phyloP scores from a whole-genome alignment of 2,888 invertebrate genomes.

The Protophormia terraenovae region DNA sequence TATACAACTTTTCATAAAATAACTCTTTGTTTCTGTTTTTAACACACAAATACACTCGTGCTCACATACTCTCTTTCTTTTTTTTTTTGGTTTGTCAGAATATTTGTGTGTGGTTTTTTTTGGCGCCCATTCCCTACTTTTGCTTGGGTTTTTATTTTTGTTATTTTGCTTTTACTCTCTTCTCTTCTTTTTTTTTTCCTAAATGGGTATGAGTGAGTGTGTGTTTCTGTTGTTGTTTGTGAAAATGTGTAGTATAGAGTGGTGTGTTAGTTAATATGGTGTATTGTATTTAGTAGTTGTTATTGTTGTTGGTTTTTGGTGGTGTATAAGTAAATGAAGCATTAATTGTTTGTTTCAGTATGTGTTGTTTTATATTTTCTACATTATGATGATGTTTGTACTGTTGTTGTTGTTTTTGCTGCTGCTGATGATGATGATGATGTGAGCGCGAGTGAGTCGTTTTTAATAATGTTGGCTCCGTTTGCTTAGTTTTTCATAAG shows the following conservation, averaged over 20 bases:
- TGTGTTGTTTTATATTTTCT: slow-evolving; percentile 19
- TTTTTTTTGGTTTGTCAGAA: slow-evolving; percentile 32
- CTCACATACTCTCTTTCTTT: neutral
- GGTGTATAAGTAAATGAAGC: slow-evolving; percentile 58
- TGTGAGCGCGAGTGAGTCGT: slow-evolving; percentile 41
- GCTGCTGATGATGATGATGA: slow-evolving; percentile 12
- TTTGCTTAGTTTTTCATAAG: slow-evolving; percentile 68
- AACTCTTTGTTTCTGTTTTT: slow-evolving; percentile 7
- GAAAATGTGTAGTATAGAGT: slow-evolving; percentile 32
- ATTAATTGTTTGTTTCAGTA: slow-evolving; percentile 56
- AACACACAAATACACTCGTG: neutral
- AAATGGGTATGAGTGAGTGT: slow-evolving; percentile 2
- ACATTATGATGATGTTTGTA: slow-evolving; percentile 49
- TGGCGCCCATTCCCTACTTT: slow-evolving; percentile 67
- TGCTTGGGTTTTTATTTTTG: neutral
- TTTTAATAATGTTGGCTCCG: slow-evolving; percentile 66
- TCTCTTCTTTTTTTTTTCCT: neutral
- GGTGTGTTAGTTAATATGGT: slow-evolving; percentile 44
- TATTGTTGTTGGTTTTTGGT: slow-evolving; percentile 24
- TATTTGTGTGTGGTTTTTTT: slow-evolving; percentile 48
- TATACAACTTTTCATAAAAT: slow-evolving; percentile 1
- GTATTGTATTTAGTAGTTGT: slow-evolving; percentile 13
- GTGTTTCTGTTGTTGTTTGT: neutral
- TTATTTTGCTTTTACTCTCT: slow-evolving; percentile 49
- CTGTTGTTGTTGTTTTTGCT: slow-evolving; percentile 49